A percentile compares a stretch with the other conserved stretches of the same genome.
These are phyloP conservation scores for Phylloscopus whistleri DNA, from an alignment of 2,113 vertebrate species.

Conservation along the genomic window DNA sequence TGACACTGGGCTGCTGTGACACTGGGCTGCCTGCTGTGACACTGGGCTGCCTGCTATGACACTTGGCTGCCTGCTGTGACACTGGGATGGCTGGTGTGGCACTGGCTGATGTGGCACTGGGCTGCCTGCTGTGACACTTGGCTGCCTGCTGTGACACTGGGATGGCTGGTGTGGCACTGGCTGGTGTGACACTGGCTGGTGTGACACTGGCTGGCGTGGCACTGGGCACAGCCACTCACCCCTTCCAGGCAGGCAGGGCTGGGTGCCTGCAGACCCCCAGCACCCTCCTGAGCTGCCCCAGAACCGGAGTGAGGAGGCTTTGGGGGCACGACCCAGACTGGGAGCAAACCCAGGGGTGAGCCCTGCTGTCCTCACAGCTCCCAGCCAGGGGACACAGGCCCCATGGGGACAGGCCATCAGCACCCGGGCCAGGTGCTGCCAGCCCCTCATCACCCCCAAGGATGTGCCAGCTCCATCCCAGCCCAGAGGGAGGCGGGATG, in stretches of 20 bases:
- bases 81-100: background rate
- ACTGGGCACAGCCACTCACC: rapidly evolving
- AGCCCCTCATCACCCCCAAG: background rate
- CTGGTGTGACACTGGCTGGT: background rate
- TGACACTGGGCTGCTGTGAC: background rate
- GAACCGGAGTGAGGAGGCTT: rapidly evolving
- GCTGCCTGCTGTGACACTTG: too few species aligned
- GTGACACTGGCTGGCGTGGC: background rate
- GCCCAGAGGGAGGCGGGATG: background rate
- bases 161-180: background rate
- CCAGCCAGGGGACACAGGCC: background rate
- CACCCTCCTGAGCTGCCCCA: background rate
- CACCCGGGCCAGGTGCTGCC: background rate
- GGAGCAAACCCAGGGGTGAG: background rate
- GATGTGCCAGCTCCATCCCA: background rate
- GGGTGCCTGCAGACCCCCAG: background rate
- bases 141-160: rapidly evolving
- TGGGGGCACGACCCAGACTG: rapidly evolving
- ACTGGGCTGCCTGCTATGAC: background rate
- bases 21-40: too few species aligned
- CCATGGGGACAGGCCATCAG: background rate
- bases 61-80: too few species aligned
- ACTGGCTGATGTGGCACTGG: too few species aligned
- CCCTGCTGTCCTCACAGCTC: background rate
- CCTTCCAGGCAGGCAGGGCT: background rate